phyloP scores from a whole-genome alignment of 1,140 invertebrate genomes.

The Spodoptera litura region DNA sequence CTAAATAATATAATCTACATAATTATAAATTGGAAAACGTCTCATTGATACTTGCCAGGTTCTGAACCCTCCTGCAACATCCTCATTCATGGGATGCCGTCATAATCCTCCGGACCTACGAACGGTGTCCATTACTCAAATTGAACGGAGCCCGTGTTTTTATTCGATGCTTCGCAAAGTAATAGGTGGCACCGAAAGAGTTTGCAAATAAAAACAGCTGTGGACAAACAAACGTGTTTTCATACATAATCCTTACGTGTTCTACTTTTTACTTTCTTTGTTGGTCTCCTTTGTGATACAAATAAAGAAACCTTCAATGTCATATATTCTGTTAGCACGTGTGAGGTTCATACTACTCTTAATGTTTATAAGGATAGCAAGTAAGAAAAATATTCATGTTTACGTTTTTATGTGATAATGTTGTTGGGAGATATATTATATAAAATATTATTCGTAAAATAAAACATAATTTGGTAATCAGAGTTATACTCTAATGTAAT shows the following conservation, averaged over 20 bases:
- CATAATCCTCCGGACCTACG: too few relatives aligned
- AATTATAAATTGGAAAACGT: too few relatives aligned
- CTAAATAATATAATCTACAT: too few relatives aligned
- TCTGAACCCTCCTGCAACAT: too few relatives aligned
- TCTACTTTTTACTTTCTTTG: slow-evolving; percentile 17
- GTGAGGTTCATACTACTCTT: neutral
- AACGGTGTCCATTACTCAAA: slow-evolving; percentile 34
- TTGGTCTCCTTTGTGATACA: neutral
- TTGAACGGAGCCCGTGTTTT: slow-evolving; percentile 29
- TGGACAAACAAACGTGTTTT: neutral
- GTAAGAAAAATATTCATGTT: neutral
- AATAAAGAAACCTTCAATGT: slow-evolving; percentile 9
- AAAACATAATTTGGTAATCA: too few relatives aligned
- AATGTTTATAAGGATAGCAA: too few relatives aligned
- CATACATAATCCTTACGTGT: slow-evolving; percentile 33
- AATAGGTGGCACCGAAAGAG: slow-evolving; percentile 4
- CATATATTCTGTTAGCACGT: neutral
- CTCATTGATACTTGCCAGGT: too few relatives aligned
- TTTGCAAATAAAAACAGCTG: slow-evolving; percentile 22
- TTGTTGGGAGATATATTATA: too few relatives aligned
- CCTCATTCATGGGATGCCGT: too few relatives aligned
- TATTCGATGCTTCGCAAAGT: slow-evolving; percentile 5
- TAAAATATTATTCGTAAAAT: too few relatives aligned
- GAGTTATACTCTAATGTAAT: too few relatives aligned
- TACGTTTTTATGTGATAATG: too few relatives aligned